Percentiles rank a stretch among this genome's conserved stretches.
Conservation (phyloP, 2,797 vertebrate genomes). For the Schizothorax lantsangensis region DNA sequence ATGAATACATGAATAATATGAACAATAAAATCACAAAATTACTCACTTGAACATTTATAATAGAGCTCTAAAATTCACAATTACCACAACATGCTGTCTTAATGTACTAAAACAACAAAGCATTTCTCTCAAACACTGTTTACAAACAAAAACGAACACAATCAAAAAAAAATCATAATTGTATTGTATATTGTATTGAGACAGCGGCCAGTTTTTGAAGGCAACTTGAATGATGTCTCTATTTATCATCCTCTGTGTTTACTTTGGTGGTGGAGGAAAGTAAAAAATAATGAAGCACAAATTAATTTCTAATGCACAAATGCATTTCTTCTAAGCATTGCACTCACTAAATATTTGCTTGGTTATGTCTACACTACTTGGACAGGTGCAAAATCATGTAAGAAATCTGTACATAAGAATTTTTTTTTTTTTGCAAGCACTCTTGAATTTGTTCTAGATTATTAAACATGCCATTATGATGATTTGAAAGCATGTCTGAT, state of each 20-base stretch:
- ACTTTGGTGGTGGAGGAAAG: neutral
- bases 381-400: neutral
- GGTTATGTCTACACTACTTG: neutral
- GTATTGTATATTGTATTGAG: neutral
- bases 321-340: neutral
- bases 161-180: neutral
- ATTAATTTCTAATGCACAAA: neutral
- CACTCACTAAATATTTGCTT: neutral
- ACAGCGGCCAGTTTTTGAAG: neutral
- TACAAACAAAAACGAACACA: neutral
- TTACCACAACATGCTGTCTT: conserved; percentile 2
- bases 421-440: neutral
- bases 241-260: too few species aligned
- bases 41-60: neutral
- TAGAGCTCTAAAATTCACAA: neutral
- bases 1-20: neutral
- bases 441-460: neutral
- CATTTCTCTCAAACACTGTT: neutral
- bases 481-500: neutral
- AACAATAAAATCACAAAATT: conserved; percentile 5
- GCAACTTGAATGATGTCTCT: neutral
- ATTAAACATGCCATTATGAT: neutral
- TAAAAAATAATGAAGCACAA: neutral
- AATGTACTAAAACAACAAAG: neutral
- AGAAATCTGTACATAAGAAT: neutral